Evolutionary conservation across 2,113 vertebrate species (phyloP).

Genomic region (Carassius gibelio): DNA sequence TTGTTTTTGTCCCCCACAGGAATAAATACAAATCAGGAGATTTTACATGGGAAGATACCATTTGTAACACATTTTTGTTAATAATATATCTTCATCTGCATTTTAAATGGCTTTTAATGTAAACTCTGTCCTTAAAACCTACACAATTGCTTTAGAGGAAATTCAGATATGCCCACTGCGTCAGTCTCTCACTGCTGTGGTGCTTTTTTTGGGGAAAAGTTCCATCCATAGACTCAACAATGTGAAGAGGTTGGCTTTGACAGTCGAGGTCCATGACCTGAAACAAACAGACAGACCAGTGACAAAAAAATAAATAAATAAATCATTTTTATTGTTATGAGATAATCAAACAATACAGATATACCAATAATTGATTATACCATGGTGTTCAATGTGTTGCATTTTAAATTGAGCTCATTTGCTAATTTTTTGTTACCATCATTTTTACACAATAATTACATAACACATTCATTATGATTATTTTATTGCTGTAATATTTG

Average conservation of each 20-base stretch:
- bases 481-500: too few species aligned
- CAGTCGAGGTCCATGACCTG: conserved; percentile 87
- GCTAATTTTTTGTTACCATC: too few species aligned
- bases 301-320: neutral
- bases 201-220: conserved; percentile 79
- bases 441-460: too few species aligned
- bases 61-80: neutral
- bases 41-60: neutral
- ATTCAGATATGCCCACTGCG: conserved; percentile 44
- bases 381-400: neutral
- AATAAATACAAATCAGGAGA: neutral
- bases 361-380: neutral
- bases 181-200: conserved; percentile 66
- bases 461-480: too few species aligned
- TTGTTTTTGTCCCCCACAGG: neutral
- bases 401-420: neutral
- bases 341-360: neutral
- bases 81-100: neutral
- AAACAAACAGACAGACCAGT: conserved; percentile 45
- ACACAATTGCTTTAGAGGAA: neutral
- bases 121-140: neutral
- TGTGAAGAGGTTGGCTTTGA: conserved; percentile 92
- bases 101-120: neutral
- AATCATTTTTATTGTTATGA: neutral
- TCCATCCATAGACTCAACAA: conserved; percentile 96